Evolutionary conservation across 2,888 invertebrate genomes (phyloP).

Genomic region (Norana najaformis): DNA sequence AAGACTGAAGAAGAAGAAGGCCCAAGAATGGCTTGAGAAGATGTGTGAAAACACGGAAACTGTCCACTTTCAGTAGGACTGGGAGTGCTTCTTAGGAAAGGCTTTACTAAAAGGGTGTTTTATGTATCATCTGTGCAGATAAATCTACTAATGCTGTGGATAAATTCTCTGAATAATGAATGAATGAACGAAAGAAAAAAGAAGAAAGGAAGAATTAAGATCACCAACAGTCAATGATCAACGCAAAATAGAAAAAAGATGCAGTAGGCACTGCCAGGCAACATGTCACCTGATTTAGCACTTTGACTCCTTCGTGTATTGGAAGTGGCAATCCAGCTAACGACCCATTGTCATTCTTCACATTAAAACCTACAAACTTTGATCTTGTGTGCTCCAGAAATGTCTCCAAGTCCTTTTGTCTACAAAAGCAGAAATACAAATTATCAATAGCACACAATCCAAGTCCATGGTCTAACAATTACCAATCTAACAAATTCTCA

Average conservation of each 20-base stretch:
- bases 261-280: not conserved
- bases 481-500: not conserved
- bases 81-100: too few species aligned
- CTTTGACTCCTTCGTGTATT: conserved; percentile 92
- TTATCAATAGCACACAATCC: not conserved
- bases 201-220: too few species aligned
- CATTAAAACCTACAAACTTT: conserved; percentile 93
- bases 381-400: conserved; percentile 86
- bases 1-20: too few species aligned
- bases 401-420: conserved; percentile 77
- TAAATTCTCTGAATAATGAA: too few species aligned
- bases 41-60: too few species aligned
- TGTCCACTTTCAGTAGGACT: too few species aligned
- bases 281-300: conserved; percentile 74
- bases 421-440: conserved; percentile 37
- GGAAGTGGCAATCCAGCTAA: conserved; percentile 93
- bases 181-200: too few species aligned
- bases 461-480: not conserved
- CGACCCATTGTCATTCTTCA: conserved; percentile 79
- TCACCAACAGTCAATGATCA: too few species aligned
- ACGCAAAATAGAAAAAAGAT: not conserved
- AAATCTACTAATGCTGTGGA: too few species aligned
- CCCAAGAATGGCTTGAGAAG: too few species aligned
- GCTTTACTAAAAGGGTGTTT: too few species aligned
- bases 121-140: too few species aligned